These are phyloP conservation scores for Microcebus ravelobensis DNA, from an alignment of 2,113 vertebrate genomes.

Conservation along the genomic window DNA sequence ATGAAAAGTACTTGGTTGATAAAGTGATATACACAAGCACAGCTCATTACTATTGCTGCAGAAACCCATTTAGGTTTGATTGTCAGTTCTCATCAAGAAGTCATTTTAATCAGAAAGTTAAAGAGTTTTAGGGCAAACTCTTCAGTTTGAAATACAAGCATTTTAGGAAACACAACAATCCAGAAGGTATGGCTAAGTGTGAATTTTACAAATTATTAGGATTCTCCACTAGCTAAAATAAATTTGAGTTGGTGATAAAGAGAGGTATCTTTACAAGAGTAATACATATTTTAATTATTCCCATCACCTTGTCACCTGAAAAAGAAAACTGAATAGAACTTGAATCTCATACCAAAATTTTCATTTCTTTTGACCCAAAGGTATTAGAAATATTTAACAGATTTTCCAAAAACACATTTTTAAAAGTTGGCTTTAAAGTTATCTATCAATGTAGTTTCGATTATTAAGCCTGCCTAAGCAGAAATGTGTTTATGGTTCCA, in stretches of 20 bases:
- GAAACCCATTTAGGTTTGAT: slow-evolving; percentile 26
- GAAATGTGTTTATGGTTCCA: background rate
- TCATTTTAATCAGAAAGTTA: slow-evolving; percentile 27
- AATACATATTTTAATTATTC: background rate
- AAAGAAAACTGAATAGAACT: slow-evolving; percentile 49
- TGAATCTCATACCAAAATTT: background rate
- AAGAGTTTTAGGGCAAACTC: background rate
- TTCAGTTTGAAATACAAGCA: background rate
- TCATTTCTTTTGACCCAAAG: slow-evolving; percentile 24
- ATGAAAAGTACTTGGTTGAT: slow-evolving; percentile 1
- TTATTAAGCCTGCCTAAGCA: background rate
- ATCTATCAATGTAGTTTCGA: slow-evolving; percentile 5
- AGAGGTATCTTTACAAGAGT: background rate
- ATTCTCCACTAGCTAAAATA: background rate
- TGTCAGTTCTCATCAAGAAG: background rate
- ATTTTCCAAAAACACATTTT: background rate
- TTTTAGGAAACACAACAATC: slow-evolving; percentile 24
- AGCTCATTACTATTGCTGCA: background rate
- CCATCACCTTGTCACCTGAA: background rate
- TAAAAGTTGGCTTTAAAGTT: background rate
- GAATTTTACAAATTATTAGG: background rate
- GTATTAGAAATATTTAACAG: background rate
- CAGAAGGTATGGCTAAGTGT: background rate
- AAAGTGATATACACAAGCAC: background rate
- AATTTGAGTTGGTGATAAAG: background rate